Percentiles rank a stretch among this genome's conserved stretches.
Conservation (phyloP, 2,797 vertebrate genomes). For the Sebastes itinus region DNA sequence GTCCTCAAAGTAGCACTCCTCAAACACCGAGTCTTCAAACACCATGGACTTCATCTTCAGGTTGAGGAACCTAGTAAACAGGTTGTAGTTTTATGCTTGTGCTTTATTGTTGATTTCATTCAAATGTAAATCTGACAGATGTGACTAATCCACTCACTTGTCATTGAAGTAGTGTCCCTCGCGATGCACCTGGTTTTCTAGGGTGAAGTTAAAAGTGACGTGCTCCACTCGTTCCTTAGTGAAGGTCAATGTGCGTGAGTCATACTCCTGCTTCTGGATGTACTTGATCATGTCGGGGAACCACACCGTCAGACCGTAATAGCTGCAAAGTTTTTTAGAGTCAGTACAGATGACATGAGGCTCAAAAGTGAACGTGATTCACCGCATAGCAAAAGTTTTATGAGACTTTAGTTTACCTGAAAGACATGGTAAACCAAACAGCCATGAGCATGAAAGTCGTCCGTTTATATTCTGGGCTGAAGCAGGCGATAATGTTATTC, state of each 20-base stretch:
- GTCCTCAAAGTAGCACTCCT: slow-evolving; percentile 97
- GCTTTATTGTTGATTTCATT: background rate
- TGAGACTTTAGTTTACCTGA: slow-evolving; percentile 85
- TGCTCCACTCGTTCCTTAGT: slow-evolving; percentile 89
- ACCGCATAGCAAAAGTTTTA: background rate
- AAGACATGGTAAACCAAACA: slow-evolving; percentile 98
- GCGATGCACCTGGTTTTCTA: slow-evolving; percentile 97
- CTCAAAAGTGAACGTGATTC: background rate
- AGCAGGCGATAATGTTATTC: slow-evolving; percentile 92
- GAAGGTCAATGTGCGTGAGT: slow-evolving; percentile 90
- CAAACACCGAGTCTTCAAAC: slow-evolving; percentile 94
- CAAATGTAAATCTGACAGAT: background rate
- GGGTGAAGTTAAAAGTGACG: slow-evolving; percentile 96
- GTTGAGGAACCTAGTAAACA: slow-evolving; percentile 88
- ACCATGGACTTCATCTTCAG: slow-evolving; percentile 97
- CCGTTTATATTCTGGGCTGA: slow-evolving; percentile 89
- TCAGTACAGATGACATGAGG: background rate
- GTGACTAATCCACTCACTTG: slow-evolving; percentile 76
- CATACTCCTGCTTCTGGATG: slow-evolving; percentile 94
- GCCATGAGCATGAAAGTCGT: slow-evolving; percentile 98
- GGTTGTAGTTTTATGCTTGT: background rate
- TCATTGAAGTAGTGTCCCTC: slow-evolving; percentile 94
- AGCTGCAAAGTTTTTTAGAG: slow-evolving; percentile 76
- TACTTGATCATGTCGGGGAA: slow-evolving; percentile 99
- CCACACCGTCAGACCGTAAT: slow-evolving; percentile 97